Percentiles rank a stretch among this genome's conserved stretches.
These are phyloP conservation scores for Pempheris klunzingeri DNA, from an alignment of 2,797 vertebrate species.

Conservation along the genomic window DNA sequence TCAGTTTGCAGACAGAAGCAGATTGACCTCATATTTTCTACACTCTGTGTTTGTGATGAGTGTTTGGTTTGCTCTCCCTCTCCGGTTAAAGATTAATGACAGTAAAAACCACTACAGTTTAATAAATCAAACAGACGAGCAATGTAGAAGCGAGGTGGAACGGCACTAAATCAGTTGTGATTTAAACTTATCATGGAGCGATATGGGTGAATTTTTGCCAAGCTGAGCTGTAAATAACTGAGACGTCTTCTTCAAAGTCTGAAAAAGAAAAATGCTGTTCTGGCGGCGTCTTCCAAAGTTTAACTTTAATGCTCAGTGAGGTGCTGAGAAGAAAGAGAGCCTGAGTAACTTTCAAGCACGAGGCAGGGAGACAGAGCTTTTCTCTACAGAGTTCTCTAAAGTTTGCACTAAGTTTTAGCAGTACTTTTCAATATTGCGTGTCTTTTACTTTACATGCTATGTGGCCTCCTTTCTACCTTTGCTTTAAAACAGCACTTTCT, in stretches of 20 bases:
- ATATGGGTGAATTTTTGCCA: conserved; percentile 46
- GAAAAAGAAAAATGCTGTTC: conserved; percentile 49
- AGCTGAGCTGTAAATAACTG: conserved; percentile 68
- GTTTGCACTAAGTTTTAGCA: conserved; percentile 51
- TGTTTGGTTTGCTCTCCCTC: conserved; percentile 27
- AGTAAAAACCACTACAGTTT: conserved; percentile 24
- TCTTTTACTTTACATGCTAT: conserved; percentile 25
- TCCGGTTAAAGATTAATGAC: conserved; percentile 43
- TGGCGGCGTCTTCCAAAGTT: conserved; percentile 50
- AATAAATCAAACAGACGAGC: conserved; percentile 45
- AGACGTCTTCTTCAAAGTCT: conserved; percentile 60
- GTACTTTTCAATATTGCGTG: conserved; percentile 27
- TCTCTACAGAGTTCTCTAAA: conserved; percentile 40
- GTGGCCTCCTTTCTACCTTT: conserved; percentile 15
- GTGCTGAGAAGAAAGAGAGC: conserved; percentile 47
- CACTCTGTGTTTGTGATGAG: conserved; percentile 24
- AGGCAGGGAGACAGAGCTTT: conserved; percentile 33
- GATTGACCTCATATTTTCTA: conserved; percentile 22
- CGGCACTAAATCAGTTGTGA: conserved; percentile 43
- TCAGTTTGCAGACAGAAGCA: conserved; percentile 30
- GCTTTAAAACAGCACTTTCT: conserved; percentile 15
- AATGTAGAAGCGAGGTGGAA: conserved; percentile 30
- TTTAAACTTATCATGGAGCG: conserved; percentile 53
- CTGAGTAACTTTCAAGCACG: conserved; percentile 50
- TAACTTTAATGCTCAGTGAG: conserved; percentile 41